These are phyloP conservation scores for Lepisosteus osseus DNA, from an alignment of 2,113 vertebrate genomes.

Conservation along the genomic window DNA sequence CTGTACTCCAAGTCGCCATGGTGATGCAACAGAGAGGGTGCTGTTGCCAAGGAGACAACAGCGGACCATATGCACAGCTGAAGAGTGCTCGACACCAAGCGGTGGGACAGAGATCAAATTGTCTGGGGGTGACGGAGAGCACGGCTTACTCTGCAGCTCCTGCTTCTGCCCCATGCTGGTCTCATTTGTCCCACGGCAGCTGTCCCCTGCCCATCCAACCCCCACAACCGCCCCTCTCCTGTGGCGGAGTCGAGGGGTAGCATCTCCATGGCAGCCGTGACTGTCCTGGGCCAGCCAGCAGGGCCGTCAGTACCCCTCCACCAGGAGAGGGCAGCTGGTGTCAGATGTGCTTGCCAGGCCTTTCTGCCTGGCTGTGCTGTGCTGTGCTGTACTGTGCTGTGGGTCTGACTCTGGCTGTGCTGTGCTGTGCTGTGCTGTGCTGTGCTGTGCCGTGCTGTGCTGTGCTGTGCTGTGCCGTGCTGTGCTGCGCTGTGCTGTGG, in stretches of 20 bases:
- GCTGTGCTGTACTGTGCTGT: too few species aligned
- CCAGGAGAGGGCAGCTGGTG: too few species aligned
- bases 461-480: too few species aligned
- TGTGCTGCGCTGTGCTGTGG: too few species aligned
- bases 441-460: too few species aligned
- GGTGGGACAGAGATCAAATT: not conserved
- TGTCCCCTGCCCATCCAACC: not conserved
- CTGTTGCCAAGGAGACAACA: too few species aligned
- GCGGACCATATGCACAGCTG: not conserved
- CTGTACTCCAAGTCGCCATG: too few species aligned
- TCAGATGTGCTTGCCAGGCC: too few species aligned
- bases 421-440: too few species aligned
- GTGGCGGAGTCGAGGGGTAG: not conserved
- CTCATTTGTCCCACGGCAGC: conserved; percentile 1
- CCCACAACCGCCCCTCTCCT: not conserved
- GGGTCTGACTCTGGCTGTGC: too few species aligned
- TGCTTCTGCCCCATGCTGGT: not conserved
- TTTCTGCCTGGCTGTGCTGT: too few species aligned
- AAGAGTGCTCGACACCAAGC: not conserved
- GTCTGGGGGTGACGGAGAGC: not conserved
- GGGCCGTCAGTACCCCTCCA: not conserved
- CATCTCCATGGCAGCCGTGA: not conserved
- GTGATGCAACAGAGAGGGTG: too few species aligned
- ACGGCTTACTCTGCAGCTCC: not conserved
- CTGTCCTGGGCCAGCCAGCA: not conserved